A percentile compares a stretch with the other conserved stretches of the same genome.
Evolutionary conservation across 2,113 vertebrate species (phyloP).

Genomic region (Rhizomys pruinosus): DNA sequence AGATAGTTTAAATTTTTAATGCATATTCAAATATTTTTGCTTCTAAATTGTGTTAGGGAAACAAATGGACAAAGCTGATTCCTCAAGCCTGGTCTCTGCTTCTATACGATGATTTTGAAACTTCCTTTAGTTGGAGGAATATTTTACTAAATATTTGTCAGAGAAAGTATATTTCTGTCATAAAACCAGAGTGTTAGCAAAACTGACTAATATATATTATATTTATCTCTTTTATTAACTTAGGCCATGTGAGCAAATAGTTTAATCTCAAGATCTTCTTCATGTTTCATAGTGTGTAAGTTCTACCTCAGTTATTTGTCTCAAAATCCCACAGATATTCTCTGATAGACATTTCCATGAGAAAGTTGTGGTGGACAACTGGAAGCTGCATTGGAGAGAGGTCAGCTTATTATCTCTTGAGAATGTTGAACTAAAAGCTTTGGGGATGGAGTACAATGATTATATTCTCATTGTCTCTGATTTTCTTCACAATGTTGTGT

Average conservation of each 20-base stretch:
- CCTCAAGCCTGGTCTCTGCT: slow-evolving; percentile 20
- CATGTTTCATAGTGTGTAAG: background rate
- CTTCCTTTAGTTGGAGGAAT: background rate
- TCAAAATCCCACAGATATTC: background rate
- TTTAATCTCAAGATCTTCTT: background rate
- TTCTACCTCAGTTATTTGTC: background rate
- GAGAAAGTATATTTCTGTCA: background rate
- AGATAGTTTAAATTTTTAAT: slow-evolving; percentile 45
- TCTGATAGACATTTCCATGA: background rate
- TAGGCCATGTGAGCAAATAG: background rate
- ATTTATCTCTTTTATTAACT: background rate
- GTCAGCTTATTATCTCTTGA: no score
- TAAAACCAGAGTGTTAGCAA: background rate
- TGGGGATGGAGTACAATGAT: background rate
- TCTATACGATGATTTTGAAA: slow-evolving; percentile 31
- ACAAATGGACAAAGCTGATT: slow-evolving; percentile 39
- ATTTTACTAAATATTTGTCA: background rate
- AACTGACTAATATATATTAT: background rate
- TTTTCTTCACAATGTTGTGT: no score
- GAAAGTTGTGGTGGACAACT: background rate
- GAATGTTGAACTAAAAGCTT: background rate
- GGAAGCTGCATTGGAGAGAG: background rate
- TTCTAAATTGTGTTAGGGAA: slow-evolving; percentile 68
- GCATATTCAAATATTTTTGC: slow-evolving; percentile 62
- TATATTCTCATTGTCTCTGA: no score